Conservation (phyloP, 1,140 invertebrate genomes). For the Bombus ignitus region DNA sequence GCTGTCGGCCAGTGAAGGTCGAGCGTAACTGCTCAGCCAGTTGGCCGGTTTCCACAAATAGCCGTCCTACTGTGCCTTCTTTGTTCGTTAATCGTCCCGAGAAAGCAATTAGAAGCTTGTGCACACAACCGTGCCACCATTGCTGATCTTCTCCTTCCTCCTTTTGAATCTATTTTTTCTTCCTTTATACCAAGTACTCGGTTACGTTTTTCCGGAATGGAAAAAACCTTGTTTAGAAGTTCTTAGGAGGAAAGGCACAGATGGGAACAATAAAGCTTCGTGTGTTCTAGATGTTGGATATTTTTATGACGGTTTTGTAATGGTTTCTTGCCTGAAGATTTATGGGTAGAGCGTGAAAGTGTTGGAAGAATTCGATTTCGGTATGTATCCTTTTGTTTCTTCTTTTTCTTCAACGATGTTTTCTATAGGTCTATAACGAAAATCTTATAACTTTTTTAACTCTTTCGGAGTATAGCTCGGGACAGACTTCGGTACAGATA, state of each 20-base stretch:
- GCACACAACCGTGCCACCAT: not conserved
- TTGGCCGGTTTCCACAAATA: slow-evolving; percentile 68
- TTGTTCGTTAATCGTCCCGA: slow-evolving; percentile 66
- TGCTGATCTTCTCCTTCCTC: not conserved
- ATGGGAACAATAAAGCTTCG: not conserved
- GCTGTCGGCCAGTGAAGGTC: slow-evolving; percentile 63
- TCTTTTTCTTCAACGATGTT: not conserved
- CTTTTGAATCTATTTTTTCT: not conserved
- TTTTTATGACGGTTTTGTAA: not conserved
- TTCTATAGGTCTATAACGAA: too few relatives aligned
- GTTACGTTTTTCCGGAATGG: not conserved
- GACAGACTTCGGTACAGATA: too few relatives aligned
- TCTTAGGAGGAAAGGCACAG: not conserved
- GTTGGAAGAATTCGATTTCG: not conserved
- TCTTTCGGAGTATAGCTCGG: too few relatives aligned
- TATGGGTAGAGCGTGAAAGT: not conserved
- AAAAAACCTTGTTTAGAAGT: not conserved
- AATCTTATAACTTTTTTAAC: too few relatives aligned
- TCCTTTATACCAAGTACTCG: not conserved
- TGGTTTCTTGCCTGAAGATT: not conserved
- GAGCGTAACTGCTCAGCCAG: slow-evolving; percentile 51
- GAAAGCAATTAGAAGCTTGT: slow-evolving; percentile 56
- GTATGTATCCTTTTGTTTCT: not conserved
- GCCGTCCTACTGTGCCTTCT: slow-evolving; percentile 61
- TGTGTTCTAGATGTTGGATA: not conserved